These are phyloP conservation scores for Liasis olivaceus DNA, from an alignment of 2,797 vertebrate genomes.

Conservation along the genomic window DNA sequence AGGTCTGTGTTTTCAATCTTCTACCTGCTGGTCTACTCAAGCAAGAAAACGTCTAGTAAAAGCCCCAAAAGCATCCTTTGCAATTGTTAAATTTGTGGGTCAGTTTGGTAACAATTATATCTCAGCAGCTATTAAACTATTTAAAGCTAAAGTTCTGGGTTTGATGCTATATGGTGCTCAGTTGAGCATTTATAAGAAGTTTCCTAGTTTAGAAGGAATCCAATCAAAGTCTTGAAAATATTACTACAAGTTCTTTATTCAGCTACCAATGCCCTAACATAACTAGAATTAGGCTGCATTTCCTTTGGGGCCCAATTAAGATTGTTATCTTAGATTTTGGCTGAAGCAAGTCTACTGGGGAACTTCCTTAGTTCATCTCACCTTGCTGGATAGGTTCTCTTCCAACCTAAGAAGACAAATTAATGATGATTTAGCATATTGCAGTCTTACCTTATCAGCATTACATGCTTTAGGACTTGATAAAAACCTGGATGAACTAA, in stretches of 20 bases:
- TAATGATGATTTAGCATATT: neutral
- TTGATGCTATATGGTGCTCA: neutral
- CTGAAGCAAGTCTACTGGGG: neutral
- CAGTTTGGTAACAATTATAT: neutral
- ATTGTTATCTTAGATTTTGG: neutral
- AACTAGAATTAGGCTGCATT: neutral
- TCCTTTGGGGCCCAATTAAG: neutral
- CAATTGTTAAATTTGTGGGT: neutral
- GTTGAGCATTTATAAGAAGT: neutral
- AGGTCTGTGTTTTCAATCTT: neutral
- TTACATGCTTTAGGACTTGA: neutral
- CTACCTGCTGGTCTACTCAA: neutral
- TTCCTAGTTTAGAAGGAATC: neutral
- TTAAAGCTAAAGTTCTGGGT: neutral
- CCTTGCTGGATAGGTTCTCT: neutral
- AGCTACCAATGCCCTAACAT: neutral
- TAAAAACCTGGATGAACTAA: neutral
- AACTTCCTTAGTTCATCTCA: neutral
- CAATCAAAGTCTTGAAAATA: neutral
- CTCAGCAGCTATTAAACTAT: neutral
- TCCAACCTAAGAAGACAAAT: neutral
- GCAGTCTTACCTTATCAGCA: neutral
- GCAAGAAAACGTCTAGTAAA: neutral
- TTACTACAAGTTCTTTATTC: neutral
- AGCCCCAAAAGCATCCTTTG: neutral